Percentiles rank a stretch among this genome's conserved stretches.
Conservation (phyloP, 2,113 vertebrate species). For the Sinocyclocheilus anshuiensis region DNA sequence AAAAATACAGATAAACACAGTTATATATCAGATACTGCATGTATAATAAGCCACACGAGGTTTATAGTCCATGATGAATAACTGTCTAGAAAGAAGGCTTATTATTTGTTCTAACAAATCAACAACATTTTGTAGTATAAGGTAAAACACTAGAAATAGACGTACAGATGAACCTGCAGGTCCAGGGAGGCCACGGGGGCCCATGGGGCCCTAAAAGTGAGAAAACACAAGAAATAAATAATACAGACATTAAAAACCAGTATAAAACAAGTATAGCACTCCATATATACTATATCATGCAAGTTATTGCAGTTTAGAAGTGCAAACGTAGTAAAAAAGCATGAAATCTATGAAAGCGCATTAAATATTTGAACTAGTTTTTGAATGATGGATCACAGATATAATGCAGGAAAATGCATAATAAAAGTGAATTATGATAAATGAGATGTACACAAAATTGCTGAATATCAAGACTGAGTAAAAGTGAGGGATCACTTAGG, state of each 20-base stretch:
- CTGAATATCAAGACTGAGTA: not conserved
- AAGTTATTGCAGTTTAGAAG: not conserved
- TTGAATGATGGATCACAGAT: not conserved
- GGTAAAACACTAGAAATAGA: constrained; percentile 52
- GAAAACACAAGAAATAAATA: not conserved
- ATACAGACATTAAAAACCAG: too few relatives aligned
- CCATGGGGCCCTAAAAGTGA: constrained; percentile 86
- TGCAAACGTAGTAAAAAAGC: not conserved
- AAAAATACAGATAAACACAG: not conserved
- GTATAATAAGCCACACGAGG: not conserved
- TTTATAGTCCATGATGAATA: too few relatives aligned
- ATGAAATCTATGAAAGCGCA: not conserved
- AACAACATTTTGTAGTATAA: not conserved
- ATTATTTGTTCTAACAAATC: not conserved
- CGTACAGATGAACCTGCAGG: constrained; percentile 84
- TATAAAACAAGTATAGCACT: not conserved
- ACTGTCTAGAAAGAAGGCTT: too few relatives aligned
- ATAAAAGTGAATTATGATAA: not conserved
- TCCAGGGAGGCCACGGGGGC: constrained; percentile 89
- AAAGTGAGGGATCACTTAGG: too few relatives aligned
- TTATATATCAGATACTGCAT: not conserved
- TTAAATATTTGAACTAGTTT: not conserved
- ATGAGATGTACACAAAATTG: not conserved
- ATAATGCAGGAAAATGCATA: not conserved
- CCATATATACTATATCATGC: not conserved